Conservation (phyloP, 2,113 vertebrate genomes). For the Phylloscopus trochiloides region DNA sequence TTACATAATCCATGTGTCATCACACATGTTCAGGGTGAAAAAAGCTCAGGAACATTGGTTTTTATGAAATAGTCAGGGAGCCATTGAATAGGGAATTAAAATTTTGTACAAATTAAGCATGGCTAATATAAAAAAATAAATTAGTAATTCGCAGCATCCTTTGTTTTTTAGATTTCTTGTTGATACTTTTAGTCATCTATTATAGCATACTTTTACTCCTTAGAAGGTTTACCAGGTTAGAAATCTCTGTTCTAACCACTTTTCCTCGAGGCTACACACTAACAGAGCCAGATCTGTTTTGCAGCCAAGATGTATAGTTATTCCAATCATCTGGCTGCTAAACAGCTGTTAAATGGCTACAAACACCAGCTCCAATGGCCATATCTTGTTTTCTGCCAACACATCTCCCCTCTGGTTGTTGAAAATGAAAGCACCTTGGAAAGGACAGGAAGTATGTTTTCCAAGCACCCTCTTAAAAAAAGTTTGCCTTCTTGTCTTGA, state of each 20-base stretch:
- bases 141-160: fast-evolving
- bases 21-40: neutral
- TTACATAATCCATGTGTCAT: neutral
- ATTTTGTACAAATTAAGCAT: neutral
- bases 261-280: neutral
- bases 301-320: neutral
- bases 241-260: neutral
- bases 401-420: neutral
- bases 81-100: neutral
- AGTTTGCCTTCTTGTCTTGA: neutral
- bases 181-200: neutral
- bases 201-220: neutral
- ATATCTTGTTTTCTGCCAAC: neutral
- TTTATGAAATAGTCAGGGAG: neutral
- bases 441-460: neutral
- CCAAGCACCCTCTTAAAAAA: neutral
- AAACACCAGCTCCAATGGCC: neutral
- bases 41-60: neutral
- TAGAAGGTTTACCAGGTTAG: neutral
- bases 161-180: neutral
- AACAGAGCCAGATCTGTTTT: neutral
- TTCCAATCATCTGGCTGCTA: neutral
- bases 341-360: neutral
- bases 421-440: neutral
- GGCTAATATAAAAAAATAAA: neutral